A percentile compares a stretch with the other conserved stretches of the same genome.
phyloP scores from a whole-genome alignment of 2,113 vertebrate genomes.

The Promerops cafer region DNA sequence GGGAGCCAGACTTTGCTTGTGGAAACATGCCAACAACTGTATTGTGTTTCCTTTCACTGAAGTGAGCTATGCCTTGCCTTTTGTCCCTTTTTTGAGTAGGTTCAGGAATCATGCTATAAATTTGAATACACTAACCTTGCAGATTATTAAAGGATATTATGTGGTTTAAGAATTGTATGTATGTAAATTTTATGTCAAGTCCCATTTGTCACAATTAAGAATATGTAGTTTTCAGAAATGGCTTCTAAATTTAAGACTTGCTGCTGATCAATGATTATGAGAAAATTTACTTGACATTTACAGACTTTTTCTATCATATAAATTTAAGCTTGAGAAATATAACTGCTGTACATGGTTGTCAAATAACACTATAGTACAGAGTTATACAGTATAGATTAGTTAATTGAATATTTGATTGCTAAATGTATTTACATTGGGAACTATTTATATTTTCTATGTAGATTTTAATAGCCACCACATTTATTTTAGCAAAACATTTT shows the following conservation, averaged over 20 bases:
- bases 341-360: neutral
- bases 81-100: neutral
- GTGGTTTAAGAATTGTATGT: neutral
- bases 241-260: slow-evolving; percentile 44
- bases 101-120: slow-evolving; percentile 37
- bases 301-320: slow-evolving; percentile 13
- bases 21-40: slow-evolving; percentile 64
- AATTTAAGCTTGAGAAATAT: slow-evolving; percentile 34
- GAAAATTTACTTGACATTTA: slow-evolving; percentile 44
- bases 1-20: slow-evolving; percentile 74
- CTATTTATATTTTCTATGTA: slow-evolving; percentile 45
- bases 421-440: slow-evolving; percentile 48
- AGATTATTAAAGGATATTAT: slow-evolving; percentile 28
- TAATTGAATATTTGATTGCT: slow-evolving; percentile 49
- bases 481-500: slow-evolving; percentile 49
- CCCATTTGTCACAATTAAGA: slow-evolving; percentile 16
- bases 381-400: slow-evolving; percentile 20
- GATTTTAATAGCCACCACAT: slow-evolving; percentile 39
- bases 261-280: slow-evolving; percentile 14
- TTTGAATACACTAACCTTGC: slow-evolving; percentile 36
- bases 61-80: slow-evolving; percentile 57
- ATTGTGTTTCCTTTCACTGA: slow-evolving; percentile 66
- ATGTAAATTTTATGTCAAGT: slow-evolving; percentile 35
- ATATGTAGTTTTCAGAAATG: slow-evolving; percentile 26
- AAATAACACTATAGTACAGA: slow-evolving; percentile 22